Percentiles rank a stretch among this genome's conserved stretches.
Evolutionary conservation across 2,888 invertebrate genomes (phyloP).

Genomic region (Thalpophila matura): DNA sequence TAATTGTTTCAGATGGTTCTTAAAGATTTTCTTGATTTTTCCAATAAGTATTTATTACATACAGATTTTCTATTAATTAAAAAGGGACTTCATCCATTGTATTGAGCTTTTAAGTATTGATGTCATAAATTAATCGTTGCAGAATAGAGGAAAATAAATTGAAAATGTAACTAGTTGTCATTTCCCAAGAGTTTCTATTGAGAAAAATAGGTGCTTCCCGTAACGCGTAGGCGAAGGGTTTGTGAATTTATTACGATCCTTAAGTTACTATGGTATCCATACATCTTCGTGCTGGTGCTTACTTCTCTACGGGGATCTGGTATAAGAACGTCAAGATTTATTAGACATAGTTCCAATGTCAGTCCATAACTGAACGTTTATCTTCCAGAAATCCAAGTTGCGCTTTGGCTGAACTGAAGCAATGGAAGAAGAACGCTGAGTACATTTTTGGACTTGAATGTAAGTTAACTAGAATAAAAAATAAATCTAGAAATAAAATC

Average conservation of each 20-base stretch:
- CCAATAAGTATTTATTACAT: background rate
- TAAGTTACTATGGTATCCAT: constrained; percentile 42
- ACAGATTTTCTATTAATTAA: too few species aligned
- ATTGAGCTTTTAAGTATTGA: too few species aligned
- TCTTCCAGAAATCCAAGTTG: background rate
- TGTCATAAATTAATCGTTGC: background rate
- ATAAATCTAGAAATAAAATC: too few species aligned
- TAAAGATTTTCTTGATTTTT: constrained; percentile 1
- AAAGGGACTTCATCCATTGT: too few species aligned
- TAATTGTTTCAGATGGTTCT: constrained; percentile 20
- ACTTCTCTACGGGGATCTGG: constrained; percentile 20
- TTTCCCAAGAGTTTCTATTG: constrained; percentile 34
- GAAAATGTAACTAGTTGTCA: constrained; percentile 35
- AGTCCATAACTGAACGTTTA: background rate
- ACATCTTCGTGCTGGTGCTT: constrained; percentile 39
- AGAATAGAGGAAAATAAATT: constrained; percentile 35
- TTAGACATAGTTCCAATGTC: constrained; percentile 13
- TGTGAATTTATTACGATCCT: constrained; percentile 51
- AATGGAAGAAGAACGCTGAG: background rate
- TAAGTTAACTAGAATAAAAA: too few species aligned
- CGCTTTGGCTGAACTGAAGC: background rate
- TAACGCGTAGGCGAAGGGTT: constrained; percentile 40
- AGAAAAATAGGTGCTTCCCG: constrained; percentile 34
- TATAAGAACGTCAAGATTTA: constrained; percentile 31
- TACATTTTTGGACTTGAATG: too few species aligned